phyloP scores from a whole-genome alignment of 2,113 vertebrate species.

The Heterotis niloticus region DNA sequence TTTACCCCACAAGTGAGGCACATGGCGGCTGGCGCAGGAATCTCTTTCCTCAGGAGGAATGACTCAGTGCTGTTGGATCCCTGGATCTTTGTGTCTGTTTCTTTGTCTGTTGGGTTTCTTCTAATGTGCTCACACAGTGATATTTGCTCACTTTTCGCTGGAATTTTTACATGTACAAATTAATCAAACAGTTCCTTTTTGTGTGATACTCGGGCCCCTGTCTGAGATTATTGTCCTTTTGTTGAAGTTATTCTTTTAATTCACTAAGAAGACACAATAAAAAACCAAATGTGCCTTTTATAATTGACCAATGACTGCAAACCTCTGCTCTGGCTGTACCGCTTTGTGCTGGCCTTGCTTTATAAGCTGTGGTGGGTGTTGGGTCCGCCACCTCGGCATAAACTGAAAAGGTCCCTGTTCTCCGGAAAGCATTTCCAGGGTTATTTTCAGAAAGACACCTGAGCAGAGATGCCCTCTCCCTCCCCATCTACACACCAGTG shows the following conservation, averaged over 20 bases:
- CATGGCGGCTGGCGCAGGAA: neutral
- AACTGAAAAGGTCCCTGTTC: neutral
- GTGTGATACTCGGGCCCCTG: no score
- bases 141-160: neutral
- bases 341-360: constrained; percentile 3
- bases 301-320: neutral
- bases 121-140: neutral
- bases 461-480: neutral
- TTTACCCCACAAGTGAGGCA: neutral
- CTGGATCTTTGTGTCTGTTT: neutral
- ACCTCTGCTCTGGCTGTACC: neutral
- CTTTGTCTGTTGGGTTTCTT: neutral
- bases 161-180: neutral
- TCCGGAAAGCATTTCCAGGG: constrained; percentile 2
- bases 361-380: neutral
- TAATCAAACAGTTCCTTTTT: no score
- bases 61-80: neutral
- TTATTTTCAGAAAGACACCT: constrained; percentile 19
- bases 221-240: neutral
- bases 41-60: neutral
- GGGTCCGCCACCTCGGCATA: neutral
- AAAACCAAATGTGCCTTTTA: neutral
- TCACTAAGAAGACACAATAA: neutral
- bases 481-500: constrained; percentile 5
- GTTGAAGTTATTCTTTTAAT: neutral